Evolutionary conservation across 1,140 invertebrate species (phyloP).

Genomic region (Scaptomyza graminum): DNA sequence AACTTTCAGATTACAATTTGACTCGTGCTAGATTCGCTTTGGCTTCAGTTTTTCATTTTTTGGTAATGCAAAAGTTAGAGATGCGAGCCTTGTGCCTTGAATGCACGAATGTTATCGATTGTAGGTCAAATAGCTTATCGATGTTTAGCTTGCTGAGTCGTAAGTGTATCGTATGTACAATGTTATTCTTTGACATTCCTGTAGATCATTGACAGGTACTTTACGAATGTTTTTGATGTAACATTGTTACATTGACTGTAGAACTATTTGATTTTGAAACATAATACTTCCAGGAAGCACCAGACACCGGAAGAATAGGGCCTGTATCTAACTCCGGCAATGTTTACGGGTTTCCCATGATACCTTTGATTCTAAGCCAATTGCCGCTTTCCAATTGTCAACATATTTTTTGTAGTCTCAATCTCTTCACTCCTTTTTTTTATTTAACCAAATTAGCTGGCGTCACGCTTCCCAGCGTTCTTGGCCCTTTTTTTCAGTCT

Average conservation of each 20-base stretch:
- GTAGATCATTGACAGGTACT: no score
- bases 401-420: not conserved
- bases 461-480: slow-evolving; percentile 6
- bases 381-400: not conserved
- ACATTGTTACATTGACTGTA: no score
- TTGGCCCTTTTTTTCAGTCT: not conserved
- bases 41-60: not conserved
- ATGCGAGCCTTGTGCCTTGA: not conserved
- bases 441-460: slow-evolving; percentile 8
- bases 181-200: no score
- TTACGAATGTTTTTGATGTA: no score
- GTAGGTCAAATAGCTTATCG: not conserved
- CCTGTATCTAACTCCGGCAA: not conserved
- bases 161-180: no score
- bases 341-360: not conserved
- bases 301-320: not conserved
- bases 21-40: slow-evolving; percentile 62
- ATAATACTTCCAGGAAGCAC: not conserved
- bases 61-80: not conserved
- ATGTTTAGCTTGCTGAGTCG: not conserved
- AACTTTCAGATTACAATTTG: slow-evolving; percentile 56
- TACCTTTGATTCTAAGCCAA: not conserved
- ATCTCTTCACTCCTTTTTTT: not conserved
- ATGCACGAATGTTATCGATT: not conserved
- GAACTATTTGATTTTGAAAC: no score